Evolutionary conservation across 2,113 vertebrate species (phyloP).

Genomic region (Petaurus breviceps): DNA sequence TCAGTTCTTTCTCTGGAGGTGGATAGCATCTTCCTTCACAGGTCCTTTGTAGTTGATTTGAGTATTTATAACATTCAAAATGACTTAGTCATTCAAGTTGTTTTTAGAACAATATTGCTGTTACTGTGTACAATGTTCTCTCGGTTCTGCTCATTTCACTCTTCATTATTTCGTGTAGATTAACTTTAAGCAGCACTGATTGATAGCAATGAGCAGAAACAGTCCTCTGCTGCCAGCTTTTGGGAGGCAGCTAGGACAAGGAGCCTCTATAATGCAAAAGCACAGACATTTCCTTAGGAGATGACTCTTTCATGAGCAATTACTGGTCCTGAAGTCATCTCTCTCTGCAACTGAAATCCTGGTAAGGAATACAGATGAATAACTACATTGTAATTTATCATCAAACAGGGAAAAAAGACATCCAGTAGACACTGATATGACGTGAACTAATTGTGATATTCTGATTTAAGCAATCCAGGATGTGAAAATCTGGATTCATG

Average conservation of each 20-base stretch:
- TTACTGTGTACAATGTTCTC: no score
- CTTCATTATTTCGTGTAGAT: not conserved
- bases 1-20: no score
- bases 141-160: no score
- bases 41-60: no score
- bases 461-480: not conserved
- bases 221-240: not conserved
- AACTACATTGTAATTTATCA: accelerated
- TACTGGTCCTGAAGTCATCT: accelerated
- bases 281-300: not conserved
- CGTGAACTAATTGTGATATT: not conserved
- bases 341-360: accelerated
- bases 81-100: no score
- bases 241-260: not conserved
- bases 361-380: not conserved
- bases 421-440: not conserved
- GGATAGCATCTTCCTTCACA: no score
- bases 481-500: not conserved
- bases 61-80: no score
- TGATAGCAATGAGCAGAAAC: not conserved
- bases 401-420: not conserved
- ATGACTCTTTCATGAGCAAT: not conserved
- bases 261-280: not conserved
- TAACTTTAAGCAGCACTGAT: not conserved
- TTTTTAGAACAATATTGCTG: no score